Percentiles rank a stretch among this genome's conserved stretches.
These are phyloP conservation scores for Montifringilla adamsi DNA, from an alignment of 2,113 vertebrate species.

Conservation along the genomic window DNA sequence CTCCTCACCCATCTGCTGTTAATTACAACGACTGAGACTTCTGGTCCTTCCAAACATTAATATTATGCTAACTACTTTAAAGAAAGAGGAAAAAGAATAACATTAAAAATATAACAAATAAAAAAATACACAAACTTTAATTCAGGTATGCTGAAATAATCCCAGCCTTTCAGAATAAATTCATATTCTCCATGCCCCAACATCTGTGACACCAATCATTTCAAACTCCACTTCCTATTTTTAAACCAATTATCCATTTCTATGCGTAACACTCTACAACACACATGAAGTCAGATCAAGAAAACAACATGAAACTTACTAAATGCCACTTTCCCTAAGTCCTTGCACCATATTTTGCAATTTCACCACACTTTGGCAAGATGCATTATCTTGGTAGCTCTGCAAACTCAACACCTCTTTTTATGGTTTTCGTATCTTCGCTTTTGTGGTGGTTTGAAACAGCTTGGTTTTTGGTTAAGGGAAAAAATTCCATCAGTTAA, in stretches of 20 bases:
- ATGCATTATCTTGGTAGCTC: rapidly evolving
- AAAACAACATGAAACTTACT: neutral
- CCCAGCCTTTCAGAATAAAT: neutral
- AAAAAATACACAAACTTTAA: too few relatives aligned
- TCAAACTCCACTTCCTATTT: neutral
- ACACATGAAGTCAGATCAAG: rapidly evolving
- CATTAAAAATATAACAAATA: neutral
- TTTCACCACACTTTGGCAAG: neutral
- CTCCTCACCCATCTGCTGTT: neutral
- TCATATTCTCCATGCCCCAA: neutral
- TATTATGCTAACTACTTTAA: neutral
- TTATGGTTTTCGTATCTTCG: rapidly evolving
- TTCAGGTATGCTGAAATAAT: neutral
- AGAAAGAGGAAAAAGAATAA: neutral
- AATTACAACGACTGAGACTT: neutral
- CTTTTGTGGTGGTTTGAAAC: too few relatives aligned
- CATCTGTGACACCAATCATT: neutral
- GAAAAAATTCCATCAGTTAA: neutral
- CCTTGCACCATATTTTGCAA: neutral
- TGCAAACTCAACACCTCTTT: neutral
- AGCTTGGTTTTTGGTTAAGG: neutral
- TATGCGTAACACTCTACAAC: rapidly evolving
- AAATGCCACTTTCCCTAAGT: rapidly evolving
- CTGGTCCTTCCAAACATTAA: neutral
- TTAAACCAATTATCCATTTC: neutral